Percentiles rank a stretch among this genome's conserved stretches.
Conservation (phyloP, 2,797 vertebrate species). For the Halcyon smyrnensis region DNA sequence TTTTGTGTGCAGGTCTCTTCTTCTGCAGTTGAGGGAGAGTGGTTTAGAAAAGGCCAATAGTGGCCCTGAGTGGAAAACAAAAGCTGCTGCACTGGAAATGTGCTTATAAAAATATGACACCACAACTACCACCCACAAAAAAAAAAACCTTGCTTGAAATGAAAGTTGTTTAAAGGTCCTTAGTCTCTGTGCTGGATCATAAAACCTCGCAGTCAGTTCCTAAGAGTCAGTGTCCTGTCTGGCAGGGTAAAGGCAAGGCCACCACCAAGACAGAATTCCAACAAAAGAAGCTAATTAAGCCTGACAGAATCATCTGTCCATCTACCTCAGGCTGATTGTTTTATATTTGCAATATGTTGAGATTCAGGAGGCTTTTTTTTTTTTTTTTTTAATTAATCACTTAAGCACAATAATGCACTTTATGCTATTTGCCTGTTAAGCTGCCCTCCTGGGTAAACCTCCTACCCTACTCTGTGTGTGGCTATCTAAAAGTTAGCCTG, state of each 20-base stretch:
- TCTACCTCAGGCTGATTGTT: neutral
- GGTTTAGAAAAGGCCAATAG: neutral
- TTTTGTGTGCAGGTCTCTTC: neutral
- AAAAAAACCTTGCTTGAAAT: neutral
- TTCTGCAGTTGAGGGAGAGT: neutral
- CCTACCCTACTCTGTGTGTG: neutral
- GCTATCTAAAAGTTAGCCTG: neutral
- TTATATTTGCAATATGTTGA: neutral
- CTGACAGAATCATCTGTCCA: neutral
- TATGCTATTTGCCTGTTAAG: neutral
- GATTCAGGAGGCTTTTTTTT: neutral
- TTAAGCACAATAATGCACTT: neutral
- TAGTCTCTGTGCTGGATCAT: neutral
- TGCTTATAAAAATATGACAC: neutral
- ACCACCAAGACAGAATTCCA: neutral
- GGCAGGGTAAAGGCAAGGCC: neutral
- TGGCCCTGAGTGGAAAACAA: neutral
- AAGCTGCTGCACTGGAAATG: conserved; percentile 10
- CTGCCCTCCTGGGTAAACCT: neutral
- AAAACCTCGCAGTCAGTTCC: neutral
- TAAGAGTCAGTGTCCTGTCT: neutral
- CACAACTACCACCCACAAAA: neutral
- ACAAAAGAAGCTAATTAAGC: neutral
- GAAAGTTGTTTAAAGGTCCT: neutral
- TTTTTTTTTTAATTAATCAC: neutral